Percentiles rank a stretch among this genome's conserved stretches.
Conservation (phyloP, 2,888 invertebrate species). For the Sesia bembeciformis region DNA sequence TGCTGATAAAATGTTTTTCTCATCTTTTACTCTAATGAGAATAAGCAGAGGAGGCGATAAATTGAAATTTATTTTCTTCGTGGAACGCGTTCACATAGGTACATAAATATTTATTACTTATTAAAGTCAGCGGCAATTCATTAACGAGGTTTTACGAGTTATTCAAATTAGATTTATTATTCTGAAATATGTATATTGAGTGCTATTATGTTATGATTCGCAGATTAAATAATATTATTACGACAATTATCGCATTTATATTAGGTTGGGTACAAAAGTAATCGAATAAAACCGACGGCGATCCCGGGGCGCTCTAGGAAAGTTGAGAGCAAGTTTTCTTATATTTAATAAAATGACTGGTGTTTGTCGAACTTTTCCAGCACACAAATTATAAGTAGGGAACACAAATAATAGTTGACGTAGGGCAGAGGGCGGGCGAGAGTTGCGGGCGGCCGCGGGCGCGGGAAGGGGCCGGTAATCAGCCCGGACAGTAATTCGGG, state of each 20-base stretch:
- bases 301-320: slow-evolving; percentile 49
- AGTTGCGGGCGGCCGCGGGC: slow-evolving; percentile 20
- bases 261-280: slow-evolving; percentile 25
- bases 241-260: slow-evolving; percentile 14
- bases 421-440: slow-evolving; percentile 40
- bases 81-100: slow-evolving; percentile 29
- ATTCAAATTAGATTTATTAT: slow-evolving; percentile 41
- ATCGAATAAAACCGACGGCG: slow-evolving; percentile 44
- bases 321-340: slow-evolving; percentile 53
- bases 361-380: slow-evolving; percentile 64
- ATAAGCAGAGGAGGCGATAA: slow-evolving; percentile 46
- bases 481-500: slow-evolving; percentile 70
- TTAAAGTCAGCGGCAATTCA: slow-evolving; percentile 50
- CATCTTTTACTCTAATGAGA: slow-evolving; percentile 52
- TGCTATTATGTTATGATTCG: slow-evolving; percentile 19
- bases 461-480: slow-evolving; percentile 50
- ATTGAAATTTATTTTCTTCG: slow-evolving; percentile 56
- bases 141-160: slow-evolving; percentile 45
- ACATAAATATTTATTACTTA: slow-evolving; percentile 55
- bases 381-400: slow-evolving; percentile 66
- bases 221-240: slow-evolving; percentile 28
- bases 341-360: slow-evolving; percentile 63
- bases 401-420: slow-evolving; percentile 71
- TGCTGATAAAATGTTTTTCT: slow-evolving; percentile 45
- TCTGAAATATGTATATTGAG: slow-evolving; percentile 19